Conservation (phyloP, 2,888 invertebrate genomes). For the Protodeltote pygarga region DNA sequence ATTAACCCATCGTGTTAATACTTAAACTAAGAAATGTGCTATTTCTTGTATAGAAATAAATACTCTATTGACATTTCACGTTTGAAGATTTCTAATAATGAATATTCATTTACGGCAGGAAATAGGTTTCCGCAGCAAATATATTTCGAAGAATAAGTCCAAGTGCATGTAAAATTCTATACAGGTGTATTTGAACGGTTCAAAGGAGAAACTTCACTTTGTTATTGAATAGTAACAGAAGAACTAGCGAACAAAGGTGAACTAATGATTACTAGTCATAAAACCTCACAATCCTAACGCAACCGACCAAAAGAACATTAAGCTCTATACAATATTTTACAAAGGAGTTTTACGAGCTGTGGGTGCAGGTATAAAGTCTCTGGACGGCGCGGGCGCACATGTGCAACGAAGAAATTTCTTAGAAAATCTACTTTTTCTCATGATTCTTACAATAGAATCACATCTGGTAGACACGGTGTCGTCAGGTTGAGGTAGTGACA, state of each 20-base stretch:
- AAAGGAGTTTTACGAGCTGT: conserved; percentile 56
- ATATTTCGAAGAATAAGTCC: conserved; percentile 25
- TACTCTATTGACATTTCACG: conserved; percentile 14
- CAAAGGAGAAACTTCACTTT: conserved; percentile 11
- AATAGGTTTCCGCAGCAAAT: conserved; percentile 32
- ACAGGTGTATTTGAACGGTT: conserved; percentile 7
- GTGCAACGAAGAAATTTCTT: conserved; percentile 69
- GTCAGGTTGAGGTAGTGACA: conserved; percentile 62
- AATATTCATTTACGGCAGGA: conserved; percentile 34
- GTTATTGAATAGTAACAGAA: conserved; percentile 18
- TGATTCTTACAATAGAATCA: conserved; percentile 62
- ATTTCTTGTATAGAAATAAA: conserved; percentile 1
- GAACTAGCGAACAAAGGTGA: conserved; percentile 36
- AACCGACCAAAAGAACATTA: conserved; percentile 37
- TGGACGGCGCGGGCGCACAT: conserved; percentile 56
- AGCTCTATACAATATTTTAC: conserved; percentile 38
- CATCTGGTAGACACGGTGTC: conserved; percentile 82
- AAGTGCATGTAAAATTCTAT: conserved; percentile 3
- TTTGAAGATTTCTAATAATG: conserved; percentile 10
- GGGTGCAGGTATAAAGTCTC: conserved; percentile 63
- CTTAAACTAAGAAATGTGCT: too few species aligned
- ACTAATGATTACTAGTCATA: conserved; percentile 45
- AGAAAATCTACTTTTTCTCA: conserved; percentile 63
- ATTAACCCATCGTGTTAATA: too few species aligned
- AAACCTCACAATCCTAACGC: conserved; percentile 41